phyloP scores from a whole-genome alignment of 2,113 vertebrate species.

The Thunnus thynnus region DNA sequence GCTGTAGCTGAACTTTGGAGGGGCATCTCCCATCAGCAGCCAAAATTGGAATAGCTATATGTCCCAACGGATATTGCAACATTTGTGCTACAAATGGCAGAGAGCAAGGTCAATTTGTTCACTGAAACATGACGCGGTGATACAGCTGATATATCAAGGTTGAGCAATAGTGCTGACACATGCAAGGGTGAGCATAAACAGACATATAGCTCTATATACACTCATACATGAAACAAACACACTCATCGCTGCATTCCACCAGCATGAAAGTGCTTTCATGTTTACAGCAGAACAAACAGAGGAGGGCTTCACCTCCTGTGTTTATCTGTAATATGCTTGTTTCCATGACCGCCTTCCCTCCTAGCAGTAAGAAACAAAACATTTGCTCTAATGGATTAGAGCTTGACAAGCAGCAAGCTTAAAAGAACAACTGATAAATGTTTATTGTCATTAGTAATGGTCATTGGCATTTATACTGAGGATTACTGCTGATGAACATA shows the following conservation, averaged over 20 bases:
- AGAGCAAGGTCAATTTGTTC: neutral
- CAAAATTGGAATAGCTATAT: slow-evolving; percentile 6
- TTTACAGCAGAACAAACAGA: slow-evolving; percentile 78
- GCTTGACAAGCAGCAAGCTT: slow-evolving; percentile 37
- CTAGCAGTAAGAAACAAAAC: slow-evolving; percentile 61
- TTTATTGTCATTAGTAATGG: slow-evolving; percentile 29
- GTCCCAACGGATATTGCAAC: slow-evolving; percentile 1
- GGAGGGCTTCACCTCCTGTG: slow-evolving; percentile 72
- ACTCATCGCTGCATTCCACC: slow-evolving; percentile 58
- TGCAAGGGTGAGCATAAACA: slow-evolving; percentile 63
- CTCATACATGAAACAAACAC: slow-evolving; percentile 57
- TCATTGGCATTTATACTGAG: slow-evolving; percentile 25
- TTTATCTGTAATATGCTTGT: slow-evolving; percentile 76
- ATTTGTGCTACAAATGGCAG: slow-evolving; percentile 22
- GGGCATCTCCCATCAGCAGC: slow-evolving; percentile 24
- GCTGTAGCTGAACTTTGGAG: slow-evolving; percentile 19
- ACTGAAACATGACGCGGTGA: slow-evolving; percentile 2
- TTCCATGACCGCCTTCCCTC: slow-evolving; percentile 70
- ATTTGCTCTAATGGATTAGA: slow-evolving; percentile 56
- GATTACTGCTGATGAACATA: slow-evolving; percentile 15
- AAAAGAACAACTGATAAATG: slow-evolving; percentile 15
- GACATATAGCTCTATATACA: slow-evolving; percentile 43
- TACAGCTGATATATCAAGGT: slow-evolving; percentile 29
- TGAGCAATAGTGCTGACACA: slow-evolving; percentile 33
- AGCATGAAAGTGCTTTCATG: slow-evolving; percentile 76